Evolutionary conservation across 2,113 vertebrate genomes (phyloP).

Genomic region (Scomber colias): DNA sequence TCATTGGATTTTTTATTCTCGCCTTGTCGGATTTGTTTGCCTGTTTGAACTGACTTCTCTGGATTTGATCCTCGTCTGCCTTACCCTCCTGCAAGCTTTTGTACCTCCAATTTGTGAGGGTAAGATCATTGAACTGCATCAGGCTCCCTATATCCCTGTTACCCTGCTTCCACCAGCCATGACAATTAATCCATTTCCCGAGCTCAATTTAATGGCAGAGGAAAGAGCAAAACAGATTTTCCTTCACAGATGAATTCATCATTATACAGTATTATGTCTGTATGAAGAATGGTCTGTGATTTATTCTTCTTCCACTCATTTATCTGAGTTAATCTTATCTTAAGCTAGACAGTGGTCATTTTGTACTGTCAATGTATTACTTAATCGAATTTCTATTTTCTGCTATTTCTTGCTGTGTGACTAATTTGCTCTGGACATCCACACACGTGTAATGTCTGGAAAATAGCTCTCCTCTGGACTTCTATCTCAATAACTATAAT

Average conservation of each 20-base stretch:
- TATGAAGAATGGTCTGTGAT: constrained; percentile 50
- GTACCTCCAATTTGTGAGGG: no score
- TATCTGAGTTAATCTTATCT: constrained; percentile 66
- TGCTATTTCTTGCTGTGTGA: constrained; percentile 56
- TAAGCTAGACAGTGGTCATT: constrained; percentile 58
- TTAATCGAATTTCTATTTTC: constrained; percentile 64
- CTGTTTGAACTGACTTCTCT: no score
- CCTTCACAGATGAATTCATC: constrained; percentile 46
- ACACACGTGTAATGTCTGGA: constrained; percentile 43
- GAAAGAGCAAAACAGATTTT: constrained; percentile 52
- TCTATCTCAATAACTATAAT: constrained; percentile 39
- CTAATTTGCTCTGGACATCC: constrained; percentile 55
- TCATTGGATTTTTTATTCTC: no score
- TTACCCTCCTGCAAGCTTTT: no score
- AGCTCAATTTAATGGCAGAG: constrained; percentile 37
- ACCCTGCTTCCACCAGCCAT: no score
- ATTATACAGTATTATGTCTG: constrained; percentile 43
- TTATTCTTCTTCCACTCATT: constrained; percentile 44
- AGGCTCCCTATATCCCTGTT: no score
- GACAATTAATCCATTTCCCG: constrained; percentile 18
- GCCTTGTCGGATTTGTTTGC: no score
- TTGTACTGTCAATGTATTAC: constrained; percentile 45
- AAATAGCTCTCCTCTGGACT: constrained; percentile 25
- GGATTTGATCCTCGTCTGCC: no score
- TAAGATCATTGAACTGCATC: no score